Evolutionary conservation across 2,888 invertebrate species (phyloP).

Genomic region (Heliconius sara): DNA sequence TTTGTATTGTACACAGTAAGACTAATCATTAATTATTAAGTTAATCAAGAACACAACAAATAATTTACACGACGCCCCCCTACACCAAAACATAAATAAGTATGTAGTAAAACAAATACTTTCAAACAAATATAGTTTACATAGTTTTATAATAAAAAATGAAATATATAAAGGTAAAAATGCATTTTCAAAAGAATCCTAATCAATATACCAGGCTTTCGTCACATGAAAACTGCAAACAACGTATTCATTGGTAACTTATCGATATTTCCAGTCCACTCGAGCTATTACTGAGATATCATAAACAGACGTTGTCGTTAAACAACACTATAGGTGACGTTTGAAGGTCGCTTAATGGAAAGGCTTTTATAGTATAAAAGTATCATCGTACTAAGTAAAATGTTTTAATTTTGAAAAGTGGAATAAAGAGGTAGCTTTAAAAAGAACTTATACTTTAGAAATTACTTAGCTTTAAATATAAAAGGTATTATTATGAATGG

Average conservation of each 20-base stretch:
- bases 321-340: slow-evolving; percentile 21
- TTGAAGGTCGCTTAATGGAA: slow-evolving; percentile 21
- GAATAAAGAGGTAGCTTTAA: background rate
- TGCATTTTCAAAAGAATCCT: background rate
- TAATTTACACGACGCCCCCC: too few species aligned
- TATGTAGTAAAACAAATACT: too few species aligned
- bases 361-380: slow-evolving; percentile 20
- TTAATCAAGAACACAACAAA: too few species aligned
- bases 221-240: background rate
- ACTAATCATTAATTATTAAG: too few species aligned
- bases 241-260: background rate
- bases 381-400: slow-evolving; percentile 7
- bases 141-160: background rate
- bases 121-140: too few species aligned
- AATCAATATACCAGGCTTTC: background rate
- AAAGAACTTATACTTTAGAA: slow-evolving; percentile 5
- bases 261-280: slow-evolving; percentile 12
- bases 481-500: background rate
- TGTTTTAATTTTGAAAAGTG: background rate
- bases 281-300: slow-evolving; percentile 1
- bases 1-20: too few species aligned
- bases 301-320: slow-evolving; percentile 11
- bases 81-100: too few species aligned
- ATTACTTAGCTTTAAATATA: background rate
- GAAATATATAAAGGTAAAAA: background rate